A percentile compares a stretch with the other conserved stretches of the same genome.
Conservation (phyloP, 2,113 vertebrate species). For the Festucalex cinctus region DNA sequence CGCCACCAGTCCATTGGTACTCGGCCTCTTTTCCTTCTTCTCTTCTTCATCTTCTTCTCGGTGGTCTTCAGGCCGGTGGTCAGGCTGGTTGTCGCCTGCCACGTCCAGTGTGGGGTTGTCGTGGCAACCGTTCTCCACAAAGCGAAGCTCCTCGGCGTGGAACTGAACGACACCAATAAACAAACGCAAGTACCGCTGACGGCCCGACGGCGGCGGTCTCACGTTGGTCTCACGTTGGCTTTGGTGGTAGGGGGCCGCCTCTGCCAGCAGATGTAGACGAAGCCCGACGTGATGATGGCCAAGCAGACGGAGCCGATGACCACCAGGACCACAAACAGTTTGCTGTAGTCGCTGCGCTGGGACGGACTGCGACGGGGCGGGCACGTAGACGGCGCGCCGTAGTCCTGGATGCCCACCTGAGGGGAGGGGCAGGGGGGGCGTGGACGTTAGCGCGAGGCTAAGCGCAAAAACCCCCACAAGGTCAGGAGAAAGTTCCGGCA, state of each 20-base stretch:
- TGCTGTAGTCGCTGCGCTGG: constrained; percentile 88
- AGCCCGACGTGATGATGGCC: constrained; percentile 87
- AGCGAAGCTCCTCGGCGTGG: constrained; percentile 87
- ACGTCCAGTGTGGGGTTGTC: constrained; percentile 98
- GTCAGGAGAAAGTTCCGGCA: not conserved
- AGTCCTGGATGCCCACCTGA: constrained; percentile 91
- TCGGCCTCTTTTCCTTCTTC: constrained; percentile 62
- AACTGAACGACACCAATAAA: constrained; percentile 67
- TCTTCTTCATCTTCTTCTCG: constrained; percentile 51
- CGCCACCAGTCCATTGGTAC: not conserved
- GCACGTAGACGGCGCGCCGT: constrained; percentile 81
- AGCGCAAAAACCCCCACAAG: not conserved
- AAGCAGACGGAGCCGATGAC: constrained; percentile 93
- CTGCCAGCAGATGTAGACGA: constrained; percentile 98
- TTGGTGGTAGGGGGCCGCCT: constrained; percentile 86
- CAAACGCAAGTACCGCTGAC: not conserved
- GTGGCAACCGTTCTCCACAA: constrained; percentile 96
- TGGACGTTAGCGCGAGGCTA: not conserved
- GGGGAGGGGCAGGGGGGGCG: too few species aligned
- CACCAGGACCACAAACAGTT: constrained; percentile 91
- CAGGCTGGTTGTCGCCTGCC: constrained; percentile 85
- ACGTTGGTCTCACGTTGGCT: constrained; percentile 77
- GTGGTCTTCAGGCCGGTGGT: constrained; percentile 90
- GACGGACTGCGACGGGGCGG: constrained; percentile 81
- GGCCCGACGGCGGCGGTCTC: too few species aligned